Evolutionary conservation across 2,888 invertebrate genomes (phyloP).

Genomic region (Ptychoptera albimana): DNA sequence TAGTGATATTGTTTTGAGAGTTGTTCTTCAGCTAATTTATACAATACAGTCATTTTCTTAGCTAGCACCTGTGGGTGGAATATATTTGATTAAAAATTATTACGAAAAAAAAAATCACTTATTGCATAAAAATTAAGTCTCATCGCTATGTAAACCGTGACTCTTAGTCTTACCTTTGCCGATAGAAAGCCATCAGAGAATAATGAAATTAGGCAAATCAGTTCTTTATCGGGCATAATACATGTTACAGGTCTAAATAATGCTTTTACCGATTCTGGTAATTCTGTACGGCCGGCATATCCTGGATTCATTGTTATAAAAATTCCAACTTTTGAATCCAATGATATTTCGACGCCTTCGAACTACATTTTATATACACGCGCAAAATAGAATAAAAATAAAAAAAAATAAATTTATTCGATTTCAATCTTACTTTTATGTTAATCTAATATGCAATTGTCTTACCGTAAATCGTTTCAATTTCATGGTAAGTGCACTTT

Average conservation of each 20-base stretch:
- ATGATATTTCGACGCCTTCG: slow-evolving; percentile 63
- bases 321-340: slow-evolving; percentile 77
- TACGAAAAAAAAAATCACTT: slow-evolving; percentile 3
- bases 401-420: background rate
- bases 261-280: slow-evolving; percentile 85
- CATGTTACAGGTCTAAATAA: slow-evolving; percentile 85
- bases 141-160: background rate
- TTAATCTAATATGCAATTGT: background rate
- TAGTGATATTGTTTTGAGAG: slow-evolving; percentile 87
- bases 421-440: background rate
- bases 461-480: slow-evolving; percentile 57
- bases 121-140: slow-evolving; percentile 1
- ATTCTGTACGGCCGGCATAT: slow-evolving; percentile 78
- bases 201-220: slow-evolving; percentile 82
- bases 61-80: slow-evolving; percentile 43
- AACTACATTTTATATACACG: slow-evolving; percentile 37
- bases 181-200: slow-evolving; percentile 85
- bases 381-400: background rate
- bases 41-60: slow-evolving; percentile 87
- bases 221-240: slow-evolving; percentile 77
- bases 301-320: slow-evolving; percentile 95
- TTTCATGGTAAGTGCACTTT: slow-evolving; percentile 64
- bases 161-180: slow-evolving; percentile 48
- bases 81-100: slow-evolving; percentile 5
- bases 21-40: slow-evolving; percentile 73